phyloP scores from a whole-genome alignment of 2,888 invertebrate genomes.

The Crioceris asparagi region DNA sequence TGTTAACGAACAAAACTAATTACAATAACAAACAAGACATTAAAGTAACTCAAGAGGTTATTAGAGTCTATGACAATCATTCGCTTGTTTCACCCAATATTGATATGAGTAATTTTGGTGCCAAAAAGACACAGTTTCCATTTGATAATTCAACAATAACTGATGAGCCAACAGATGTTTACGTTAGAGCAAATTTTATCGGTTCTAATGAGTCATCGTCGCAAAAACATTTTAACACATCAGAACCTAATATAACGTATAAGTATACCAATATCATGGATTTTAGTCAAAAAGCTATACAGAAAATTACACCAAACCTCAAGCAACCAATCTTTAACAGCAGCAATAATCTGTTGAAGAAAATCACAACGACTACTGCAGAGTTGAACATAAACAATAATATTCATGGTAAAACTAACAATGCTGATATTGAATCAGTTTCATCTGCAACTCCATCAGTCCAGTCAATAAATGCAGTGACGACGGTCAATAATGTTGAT shows the following conservation, averaged over 20 bases:
- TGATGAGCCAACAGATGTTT: conserved; percentile 3
- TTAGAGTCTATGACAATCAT: conserved; percentile 31
- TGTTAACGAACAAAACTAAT: conserved; percentile 35
- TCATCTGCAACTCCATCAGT: too few relatives aligned
- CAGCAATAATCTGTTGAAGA: conserved; percentile 22
- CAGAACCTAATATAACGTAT: conserved; percentile 13
- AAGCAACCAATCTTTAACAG: conserved; percentile 31
- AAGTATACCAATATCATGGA: conserved; percentile 35
- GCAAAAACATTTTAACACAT: conserved; percentile 4
- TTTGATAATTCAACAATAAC: conserved; percentile 12
- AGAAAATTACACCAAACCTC: conserved; percentile 36
- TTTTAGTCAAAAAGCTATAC: conserved; percentile 38
- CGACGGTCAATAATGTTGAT: too few relatives aligned
- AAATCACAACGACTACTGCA: conserved; percentile 1
- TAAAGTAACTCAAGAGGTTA: conserved; percentile 28
- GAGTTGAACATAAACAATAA: too few relatives aligned
- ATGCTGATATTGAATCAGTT: conserved; percentile 7
- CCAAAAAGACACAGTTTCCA: conserved; percentile 18
- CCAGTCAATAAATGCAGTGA: too few relatives aligned
- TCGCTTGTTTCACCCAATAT: conserved; percentile 30
- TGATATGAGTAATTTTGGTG: conserved; percentile 24
- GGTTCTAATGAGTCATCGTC: not conserved
- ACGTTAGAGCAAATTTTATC: conserved; percentile 6
- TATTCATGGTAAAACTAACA: too few relatives aligned
- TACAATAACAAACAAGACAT: conserved; percentile 26